Conservation (phyloP, 2,888 invertebrate species). For the Lingula anatina region DNA sequence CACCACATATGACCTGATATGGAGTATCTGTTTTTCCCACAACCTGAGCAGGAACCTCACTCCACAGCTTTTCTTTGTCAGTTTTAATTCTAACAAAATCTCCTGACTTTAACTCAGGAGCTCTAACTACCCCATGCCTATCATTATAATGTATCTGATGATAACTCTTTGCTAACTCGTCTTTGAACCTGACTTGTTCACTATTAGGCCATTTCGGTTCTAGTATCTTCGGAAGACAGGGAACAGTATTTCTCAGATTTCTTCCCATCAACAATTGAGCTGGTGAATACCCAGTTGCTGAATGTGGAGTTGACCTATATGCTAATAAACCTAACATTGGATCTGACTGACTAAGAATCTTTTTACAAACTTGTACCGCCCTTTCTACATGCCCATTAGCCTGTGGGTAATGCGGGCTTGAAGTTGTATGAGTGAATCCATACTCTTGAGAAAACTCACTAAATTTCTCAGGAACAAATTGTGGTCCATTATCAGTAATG, state of each 20-base stretch:
- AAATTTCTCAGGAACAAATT: conserved; percentile 10
- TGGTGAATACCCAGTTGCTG: conserved; percentile 7
- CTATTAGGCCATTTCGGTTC: conserved; percentile 8
- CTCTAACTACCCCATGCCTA: not conserved
- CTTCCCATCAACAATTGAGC: conserved; percentile 11
- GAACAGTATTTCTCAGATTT: conserved; percentile 6
- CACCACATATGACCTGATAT: too few species aligned
- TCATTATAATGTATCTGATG: not conserved
- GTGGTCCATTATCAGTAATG: conserved; percentile 10
- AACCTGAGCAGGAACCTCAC: too few species aligned
- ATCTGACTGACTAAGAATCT: conserved; percentile 9
- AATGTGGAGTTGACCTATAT: conserved; percentile 7
- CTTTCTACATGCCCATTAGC: conserved; percentile 13
- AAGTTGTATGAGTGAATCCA: conserved; percentile 3
- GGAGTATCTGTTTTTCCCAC: too few species aligned
- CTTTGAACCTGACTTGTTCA: not conserved
- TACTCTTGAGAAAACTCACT: conserved; percentile 7
- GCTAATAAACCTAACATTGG: conserved; percentile 7
- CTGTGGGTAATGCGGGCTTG: conserved; percentile 8
- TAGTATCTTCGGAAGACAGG: not conserved
- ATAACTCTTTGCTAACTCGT: not conserved
- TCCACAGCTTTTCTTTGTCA: conserved; percentile 3
- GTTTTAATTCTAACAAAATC: conserved; percentile 1
- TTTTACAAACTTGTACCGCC: conserved; percentile 12
- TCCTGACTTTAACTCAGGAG: not conserved